These are phyloP conservation scores for Chionomys nivalis DNA, from an alignment of 2,113 vertebrate species.

Conservation along the genomic window DNA sequence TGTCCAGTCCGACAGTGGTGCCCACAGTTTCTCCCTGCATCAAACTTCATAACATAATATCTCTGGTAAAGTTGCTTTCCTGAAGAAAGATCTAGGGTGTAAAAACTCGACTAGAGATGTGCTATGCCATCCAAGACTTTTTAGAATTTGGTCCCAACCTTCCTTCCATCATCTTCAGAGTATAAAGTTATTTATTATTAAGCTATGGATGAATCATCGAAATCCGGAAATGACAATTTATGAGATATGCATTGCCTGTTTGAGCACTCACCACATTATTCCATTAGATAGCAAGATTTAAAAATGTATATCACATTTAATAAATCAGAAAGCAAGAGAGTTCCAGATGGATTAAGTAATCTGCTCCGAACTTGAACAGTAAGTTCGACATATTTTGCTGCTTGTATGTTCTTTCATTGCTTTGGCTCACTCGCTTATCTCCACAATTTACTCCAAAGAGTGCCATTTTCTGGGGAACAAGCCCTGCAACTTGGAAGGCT, in stretches of 20 bases:
- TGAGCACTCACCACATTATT: not conserved
- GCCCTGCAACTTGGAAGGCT: not conserved
- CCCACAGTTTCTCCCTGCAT: not conserved
- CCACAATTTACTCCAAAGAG: not conserved
- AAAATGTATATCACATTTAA: not conserved
- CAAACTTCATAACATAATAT: not conserved
- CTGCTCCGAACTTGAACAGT: not conserved
- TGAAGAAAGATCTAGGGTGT: not conserved
- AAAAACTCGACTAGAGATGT: not conserved
- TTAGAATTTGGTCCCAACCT: not conserved
- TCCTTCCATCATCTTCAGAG: not conserved
- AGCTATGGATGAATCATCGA: not conserved
- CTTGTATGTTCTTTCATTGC: not conserved
- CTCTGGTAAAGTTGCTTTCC: not conserved
- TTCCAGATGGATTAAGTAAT: not conserved
- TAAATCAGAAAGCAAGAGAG: not conserved
- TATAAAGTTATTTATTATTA: constrained; percentile 9
- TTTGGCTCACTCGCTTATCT: not conserved
- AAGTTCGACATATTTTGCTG: not conserved
- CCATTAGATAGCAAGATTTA: not conserved
- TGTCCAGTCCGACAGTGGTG: not conserved
- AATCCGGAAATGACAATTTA: not conserved
- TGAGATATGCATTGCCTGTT: not conserved
- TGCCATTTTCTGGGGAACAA: not conserved
- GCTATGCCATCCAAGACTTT: not conserved